Percentiles rank a stretch among this genome's conserved stretches.
Conservation (phyloP, 2,797 vertebrate genomes). For the Heliangelus exortis region DNA sequence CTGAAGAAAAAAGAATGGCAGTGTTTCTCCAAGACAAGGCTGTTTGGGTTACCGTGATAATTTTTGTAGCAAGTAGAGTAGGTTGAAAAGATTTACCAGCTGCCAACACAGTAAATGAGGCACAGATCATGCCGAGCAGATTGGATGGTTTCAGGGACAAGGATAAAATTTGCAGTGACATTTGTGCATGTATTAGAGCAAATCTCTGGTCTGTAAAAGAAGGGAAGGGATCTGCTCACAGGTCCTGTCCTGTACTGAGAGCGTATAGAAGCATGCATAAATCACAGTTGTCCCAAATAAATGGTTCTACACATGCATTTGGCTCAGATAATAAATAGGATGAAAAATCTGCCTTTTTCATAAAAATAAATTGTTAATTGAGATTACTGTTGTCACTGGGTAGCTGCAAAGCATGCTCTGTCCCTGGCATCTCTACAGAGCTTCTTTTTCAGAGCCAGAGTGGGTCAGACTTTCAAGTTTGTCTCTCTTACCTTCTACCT, state of each 20-base stretch:
- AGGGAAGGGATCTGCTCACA: rapidly evolving
- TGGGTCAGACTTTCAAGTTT: background rate
- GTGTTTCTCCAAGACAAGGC: background rate
- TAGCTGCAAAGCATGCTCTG: background rate
- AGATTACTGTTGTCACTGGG: background rate
- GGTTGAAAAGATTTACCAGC: constrained; percentile 2
- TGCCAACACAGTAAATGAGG: constrained; percentile 4
- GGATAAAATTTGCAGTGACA: constrained; percentile 27
- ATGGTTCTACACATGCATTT: background rate
- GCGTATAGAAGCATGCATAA: background rate
- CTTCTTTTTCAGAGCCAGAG: background rate
- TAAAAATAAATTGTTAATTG: background rate
- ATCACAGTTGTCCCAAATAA: background rate
- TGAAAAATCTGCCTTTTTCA: background rate
- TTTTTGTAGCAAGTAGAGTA: constrained; percentile 2
- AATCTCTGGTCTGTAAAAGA: background rate
- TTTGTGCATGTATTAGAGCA: background rate
- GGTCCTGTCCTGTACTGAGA: background rate
- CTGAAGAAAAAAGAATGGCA: background rate
- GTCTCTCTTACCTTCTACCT: background rate
- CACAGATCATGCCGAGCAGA: background rate
- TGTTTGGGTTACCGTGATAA: background rate
- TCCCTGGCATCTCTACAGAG: background rate
- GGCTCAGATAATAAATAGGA: background rate
- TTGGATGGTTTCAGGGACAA: background rate